Conservation (phyloP, 1,140 invertebrate species). For the Panulirus ornatus region DNA sequence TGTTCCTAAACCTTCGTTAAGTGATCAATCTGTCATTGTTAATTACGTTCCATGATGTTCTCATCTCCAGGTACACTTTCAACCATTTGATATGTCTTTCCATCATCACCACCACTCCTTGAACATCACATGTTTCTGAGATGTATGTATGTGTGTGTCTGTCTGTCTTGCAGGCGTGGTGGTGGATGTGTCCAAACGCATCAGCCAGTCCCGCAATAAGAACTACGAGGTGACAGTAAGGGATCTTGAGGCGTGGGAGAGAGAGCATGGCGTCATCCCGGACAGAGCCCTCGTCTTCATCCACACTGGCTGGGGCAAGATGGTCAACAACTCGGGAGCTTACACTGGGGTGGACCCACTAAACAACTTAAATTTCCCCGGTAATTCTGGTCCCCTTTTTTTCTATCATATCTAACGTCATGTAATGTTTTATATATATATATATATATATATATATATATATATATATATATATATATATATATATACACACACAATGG, state of each 20-base stretch:
- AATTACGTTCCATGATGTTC: too few species aligned
- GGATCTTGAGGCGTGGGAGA: constrained; percentile 77
- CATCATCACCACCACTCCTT: too few species aligned
- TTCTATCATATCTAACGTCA: too few species aligned
- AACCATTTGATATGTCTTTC: too few species aligned
- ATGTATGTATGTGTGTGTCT: not conserved
- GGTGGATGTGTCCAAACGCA: constrained; percentile 44
- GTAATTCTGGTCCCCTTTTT: too few species aligned
- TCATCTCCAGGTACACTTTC: too few species aligned
- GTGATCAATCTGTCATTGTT: too few species aligned
- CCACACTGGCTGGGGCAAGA: constrained; percentile 80
- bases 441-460: too few species aligned
- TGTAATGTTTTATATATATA: too few species aligned
- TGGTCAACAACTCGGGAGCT: not conserved
- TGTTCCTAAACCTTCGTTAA: too few species aligned
- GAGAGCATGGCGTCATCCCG: constrained; percentile 78
- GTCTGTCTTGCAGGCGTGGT: constrained; percentile 36
- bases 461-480: too few species aligned
- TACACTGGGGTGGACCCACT: constrained; percentile 34
- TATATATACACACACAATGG: too few species aligned
- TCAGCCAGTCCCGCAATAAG: not conserved
- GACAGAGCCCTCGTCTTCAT: constrained; percentile 79
- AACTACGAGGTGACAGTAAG: constrained; percentile 50
- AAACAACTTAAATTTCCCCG: constrained; percentile 47
- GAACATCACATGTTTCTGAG: not conserved